phyloP scores from a whole-genome alignment of 2,888 invertebrate genomes.

The Lysandra bellargus region DNA sequence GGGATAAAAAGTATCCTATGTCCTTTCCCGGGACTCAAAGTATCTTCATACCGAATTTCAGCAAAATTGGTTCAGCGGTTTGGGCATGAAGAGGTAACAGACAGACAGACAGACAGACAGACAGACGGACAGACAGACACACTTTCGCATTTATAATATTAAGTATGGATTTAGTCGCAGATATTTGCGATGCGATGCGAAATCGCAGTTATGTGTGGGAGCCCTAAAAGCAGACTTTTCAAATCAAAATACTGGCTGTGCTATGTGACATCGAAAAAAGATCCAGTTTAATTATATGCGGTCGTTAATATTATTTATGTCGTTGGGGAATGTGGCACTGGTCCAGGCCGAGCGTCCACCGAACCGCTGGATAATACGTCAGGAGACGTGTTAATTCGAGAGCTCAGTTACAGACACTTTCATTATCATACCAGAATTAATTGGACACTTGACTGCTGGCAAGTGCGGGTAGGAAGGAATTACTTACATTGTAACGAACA shows the following conservation, averaged over 20 bases:
- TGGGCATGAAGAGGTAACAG: no score
- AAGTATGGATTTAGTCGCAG: no score
- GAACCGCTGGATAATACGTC: slow-evolving; percentile 15
- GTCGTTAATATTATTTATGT: slow-evolving; percentile 26
- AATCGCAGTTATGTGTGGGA: no score
- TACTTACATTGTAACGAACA: not conserved
- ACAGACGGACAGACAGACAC: no score
- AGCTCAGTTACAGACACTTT: not conserved
- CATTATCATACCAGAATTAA: slow-evolving; percentile 11
- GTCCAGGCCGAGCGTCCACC: slow-evolving; percentile 20
- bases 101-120: no score
- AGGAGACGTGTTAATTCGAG: slow-evolving; percentile 4
- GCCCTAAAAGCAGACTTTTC: no score
- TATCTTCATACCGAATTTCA: no score
- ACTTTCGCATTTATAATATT: no score
- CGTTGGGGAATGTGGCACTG: slow-evolving; percentile 21
- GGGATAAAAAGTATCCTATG: no score
- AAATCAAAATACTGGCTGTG: not conserved
- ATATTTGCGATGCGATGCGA: no score
- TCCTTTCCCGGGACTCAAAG: no score
- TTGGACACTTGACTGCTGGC: slow-evolving; percentile 8
- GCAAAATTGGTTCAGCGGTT: no score
- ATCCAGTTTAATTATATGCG: slow-evolving; percentile 1
- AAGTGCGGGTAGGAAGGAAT: not conserved
- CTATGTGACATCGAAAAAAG: not conserved